phyloP scores from a whole-genome alignment of 1,140 invertebrate species.

The Caenorhabditis briggsae region DNA sequence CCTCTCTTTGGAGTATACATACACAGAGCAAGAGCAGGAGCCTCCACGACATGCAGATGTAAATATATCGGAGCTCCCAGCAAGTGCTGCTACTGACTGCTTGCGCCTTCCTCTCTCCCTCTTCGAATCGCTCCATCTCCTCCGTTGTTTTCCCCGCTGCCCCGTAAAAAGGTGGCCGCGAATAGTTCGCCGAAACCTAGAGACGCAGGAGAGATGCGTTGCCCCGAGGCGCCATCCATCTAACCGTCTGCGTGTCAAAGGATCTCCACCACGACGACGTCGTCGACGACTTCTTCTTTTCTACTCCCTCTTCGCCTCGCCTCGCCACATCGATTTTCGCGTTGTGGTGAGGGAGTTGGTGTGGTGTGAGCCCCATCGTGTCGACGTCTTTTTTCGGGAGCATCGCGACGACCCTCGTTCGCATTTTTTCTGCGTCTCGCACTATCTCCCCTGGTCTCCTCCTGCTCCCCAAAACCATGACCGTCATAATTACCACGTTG shows the following conservation, averaged over 20 bases:
- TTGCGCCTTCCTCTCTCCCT: background rate
- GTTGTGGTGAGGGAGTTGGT: conserved; percentile 36
- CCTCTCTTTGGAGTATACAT: conserved; percentile 9
- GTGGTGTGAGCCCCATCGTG: background rate
- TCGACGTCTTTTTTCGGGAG: conserved; percentile 21
- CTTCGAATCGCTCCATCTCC: background rate
- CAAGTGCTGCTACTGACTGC: conserved; percentile 17
- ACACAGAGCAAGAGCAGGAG: conserved; percentile 8
- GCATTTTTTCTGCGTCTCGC: conserved; percentile 9
- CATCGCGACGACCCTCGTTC: background rate
- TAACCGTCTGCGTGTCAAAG: conserved; percentile 13
- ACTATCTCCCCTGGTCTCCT: background rate
- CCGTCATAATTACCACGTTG: conserved; percentile 53
- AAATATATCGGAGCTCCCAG: conserved; percentile 26
- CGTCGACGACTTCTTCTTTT: conserved; percentile 21
- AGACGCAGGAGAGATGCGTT: conserved; percentile 37
- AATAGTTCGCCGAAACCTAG: conserved; percentile 36
- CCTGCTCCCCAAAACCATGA: background rate
- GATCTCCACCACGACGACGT: background rate
- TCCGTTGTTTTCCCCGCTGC: conserved; percentile 4
- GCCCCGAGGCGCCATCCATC: conserved; percentile 50
- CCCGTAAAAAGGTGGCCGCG: conserved; percentile 42
- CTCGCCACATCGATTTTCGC: conserved; percentile 44
- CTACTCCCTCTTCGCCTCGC: background rate
- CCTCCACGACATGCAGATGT: conserved; percentile 45